Conservation (phyloP, 2,113 vertebrate species). For the Lasiurus borealis region DNA sequence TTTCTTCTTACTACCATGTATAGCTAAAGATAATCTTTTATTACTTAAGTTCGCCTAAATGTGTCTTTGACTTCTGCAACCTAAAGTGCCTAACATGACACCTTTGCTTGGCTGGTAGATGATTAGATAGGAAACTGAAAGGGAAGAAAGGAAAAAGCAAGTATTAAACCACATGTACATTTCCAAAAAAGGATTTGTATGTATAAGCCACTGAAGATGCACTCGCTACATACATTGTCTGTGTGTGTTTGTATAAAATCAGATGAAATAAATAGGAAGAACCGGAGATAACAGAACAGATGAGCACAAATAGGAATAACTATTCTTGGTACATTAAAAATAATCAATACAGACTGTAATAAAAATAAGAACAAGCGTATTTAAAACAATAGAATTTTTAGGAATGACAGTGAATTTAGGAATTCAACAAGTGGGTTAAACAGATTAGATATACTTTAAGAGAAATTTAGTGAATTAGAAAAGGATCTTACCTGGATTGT, state of each 20-base stretch:
- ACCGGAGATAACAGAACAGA: background rate
- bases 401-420: conserved; percentile 12
- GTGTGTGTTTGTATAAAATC: background rate
- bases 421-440: background rate
- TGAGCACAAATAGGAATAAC: background rate
- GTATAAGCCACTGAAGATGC: background rate
- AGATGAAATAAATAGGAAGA: conserved; percentile 19
- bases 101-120: background rate
- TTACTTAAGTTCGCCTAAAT: background rate
- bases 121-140: background rate
- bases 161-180: background rate
- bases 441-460: background rate
- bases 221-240: background rate
- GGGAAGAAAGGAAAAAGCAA: background rate
- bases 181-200: background rate
- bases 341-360: background rate
- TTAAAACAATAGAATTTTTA: background rate
- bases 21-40: background rate
- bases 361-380: background rate
- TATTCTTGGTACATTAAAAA: conserved; percentile 14
- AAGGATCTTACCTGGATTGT: background rate
- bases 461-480: background rate
- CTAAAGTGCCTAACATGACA: background rate
- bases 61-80: background rate
- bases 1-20: background rate